Evolutionary conservation across 2,888 invertebrate species (phyloP), one percentile per base, ranked within the genome.

Genomic region (Muscina levida): DNA sequence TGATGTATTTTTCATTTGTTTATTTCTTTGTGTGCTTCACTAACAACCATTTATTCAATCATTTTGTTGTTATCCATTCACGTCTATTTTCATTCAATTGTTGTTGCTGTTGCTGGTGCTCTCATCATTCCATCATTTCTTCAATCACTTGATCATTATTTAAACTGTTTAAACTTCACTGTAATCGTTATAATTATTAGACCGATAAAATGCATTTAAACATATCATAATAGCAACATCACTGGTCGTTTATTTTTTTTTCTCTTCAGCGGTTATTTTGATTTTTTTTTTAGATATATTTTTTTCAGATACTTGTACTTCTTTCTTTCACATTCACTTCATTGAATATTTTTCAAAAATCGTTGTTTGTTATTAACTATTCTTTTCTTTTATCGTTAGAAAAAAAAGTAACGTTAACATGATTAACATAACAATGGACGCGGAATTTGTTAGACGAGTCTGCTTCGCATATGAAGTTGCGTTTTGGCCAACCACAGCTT

Each of bases 121-220:
- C 42, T 42, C 11, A 44, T n/a, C n/a, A 31, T 31, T 31, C 31
- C 31, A 31, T 31, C 31, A 31, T 31, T 67, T 72, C 10, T 37
- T 37, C 39, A 13, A 5, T 67, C 24, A 46, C n/a, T 11, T 53
- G 51, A 37, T 5, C 8, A 48, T 53, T 15, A 37, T n/a, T 0
- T 19, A 70, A 66, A 62, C 53, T 74, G 51, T 51, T 31, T 31
- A 39, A 67, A 53, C 53, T 53, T 42, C 53, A 53, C n/a, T 68
- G 17, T 31, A 68, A 53, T 53, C 39, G 68, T 42, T 13, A 77
- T 77, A 81, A 74, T 74, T 77, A 81, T 71, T 81, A 72, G 81
- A 81, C 77, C 81, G 81, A 77, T 75, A 77, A 81, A 81, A 72
- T 77, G 74, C 77, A 81, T 68, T 77, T 68, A 24, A 62, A 56